phyloP scores from a whole-genome alignment of 2,888 invertebrate genomes.

The Pristionchus japonicus region DNA sequence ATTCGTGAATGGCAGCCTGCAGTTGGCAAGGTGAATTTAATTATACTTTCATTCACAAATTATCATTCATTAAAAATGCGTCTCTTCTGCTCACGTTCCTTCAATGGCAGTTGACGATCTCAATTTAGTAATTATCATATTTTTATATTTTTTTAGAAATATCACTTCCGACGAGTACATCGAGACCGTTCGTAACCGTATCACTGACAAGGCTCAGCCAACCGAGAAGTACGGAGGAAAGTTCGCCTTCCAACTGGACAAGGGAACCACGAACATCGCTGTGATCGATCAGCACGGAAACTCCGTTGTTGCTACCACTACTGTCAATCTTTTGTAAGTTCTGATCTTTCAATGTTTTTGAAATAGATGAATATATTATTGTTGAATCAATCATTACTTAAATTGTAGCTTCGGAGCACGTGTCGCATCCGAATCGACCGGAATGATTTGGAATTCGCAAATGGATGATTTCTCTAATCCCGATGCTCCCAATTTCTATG shows the following conservation, averaged over 20 bases:
- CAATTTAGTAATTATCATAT: background rate
- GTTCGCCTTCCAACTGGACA: conserved; percentile 16
- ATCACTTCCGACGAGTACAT: conserved; percentile 80
- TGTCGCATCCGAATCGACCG: conserved; percentile 83
- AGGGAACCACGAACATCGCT: conserved; percentile 88
- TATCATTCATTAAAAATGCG: no score
- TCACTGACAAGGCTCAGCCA: conserved; percentile 79
- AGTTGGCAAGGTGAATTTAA: conserved; percentile 10
- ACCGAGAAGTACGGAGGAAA: conserved; percentile 75
- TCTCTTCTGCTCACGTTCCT: no score
- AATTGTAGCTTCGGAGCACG: conserved; percentile 86
- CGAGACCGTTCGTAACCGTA: conserved; percentile 79
- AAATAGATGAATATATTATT: no score
- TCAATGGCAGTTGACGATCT: conserved; percentile 62
- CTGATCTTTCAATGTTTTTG: background rate
- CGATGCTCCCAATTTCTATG: conserved; percentile 68
- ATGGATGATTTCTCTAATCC: conserved; percentile 91
- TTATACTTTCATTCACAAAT: background rate
- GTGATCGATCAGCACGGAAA: conserved; percentile 85
- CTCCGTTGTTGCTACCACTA: conserved; percentile 90
- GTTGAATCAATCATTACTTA: conserved; percentile 82
- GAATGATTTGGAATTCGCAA: conserved; percentile 88
- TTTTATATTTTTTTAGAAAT: conserved; percentile 1
- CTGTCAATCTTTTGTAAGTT: conserved; percentile 82
- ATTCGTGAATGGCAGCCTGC: conserved; percentile 81